Conservation (phyloP, 1,140 invertebrate species). For the Aradophagus sp. region DNA sequence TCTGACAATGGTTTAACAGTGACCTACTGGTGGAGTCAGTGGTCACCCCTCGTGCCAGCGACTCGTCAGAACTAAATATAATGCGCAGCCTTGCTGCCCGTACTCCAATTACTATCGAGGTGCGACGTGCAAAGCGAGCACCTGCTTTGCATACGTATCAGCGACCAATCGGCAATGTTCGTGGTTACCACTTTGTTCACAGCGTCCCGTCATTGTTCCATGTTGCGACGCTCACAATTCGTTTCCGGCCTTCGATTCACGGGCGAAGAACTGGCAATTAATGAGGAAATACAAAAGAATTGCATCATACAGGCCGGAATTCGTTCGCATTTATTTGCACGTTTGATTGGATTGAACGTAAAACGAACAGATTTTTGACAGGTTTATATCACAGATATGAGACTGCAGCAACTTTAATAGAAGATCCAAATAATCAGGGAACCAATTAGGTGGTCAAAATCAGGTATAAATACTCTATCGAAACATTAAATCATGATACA, state of each 20-base stretch:
- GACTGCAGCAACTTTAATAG: too few relatives aligned
- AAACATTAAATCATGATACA: too few relatives aligned
- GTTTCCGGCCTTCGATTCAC: constrained; percentile 47
- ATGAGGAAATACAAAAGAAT: constrained; percentile 39
- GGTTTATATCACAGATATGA: too few relatives aligned
- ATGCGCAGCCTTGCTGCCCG: constrained; percentile 68
- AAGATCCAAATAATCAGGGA: too few relatives aligned
- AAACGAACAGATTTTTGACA: too few relatives aligned
- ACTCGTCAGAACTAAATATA: constrained; percentile 68
- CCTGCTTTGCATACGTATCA: constrained; percentile 70
- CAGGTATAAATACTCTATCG: too few relatives aligned
- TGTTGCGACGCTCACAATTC: constrained; percentile 39
- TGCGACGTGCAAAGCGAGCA: constrained; percentile 59
- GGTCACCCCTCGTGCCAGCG: constrained; percentile 62
- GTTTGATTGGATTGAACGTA: too few relatives aligned
- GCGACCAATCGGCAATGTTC: constrained; percentile 61
- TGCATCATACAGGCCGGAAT: too few relatives aligned
- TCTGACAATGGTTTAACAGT: constrained; percentile 71
- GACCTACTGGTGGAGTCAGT: constrained; percentile 63
- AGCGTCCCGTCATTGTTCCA: constrained; percentile 33
- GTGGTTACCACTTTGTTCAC: constrained; percentile 49
- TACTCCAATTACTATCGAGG: constrained; percentile 68
- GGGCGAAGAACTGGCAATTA: constrained; percentile 33
- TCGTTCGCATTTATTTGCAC: too few relatives aligned
- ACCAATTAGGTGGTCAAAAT: too few relatives aligned